These are phyloP conservation scores for Excalfactoria chinensis DNA, from an alignment of 2,113 vertebrate genomes.

Conservation along the genomic window DNA sequence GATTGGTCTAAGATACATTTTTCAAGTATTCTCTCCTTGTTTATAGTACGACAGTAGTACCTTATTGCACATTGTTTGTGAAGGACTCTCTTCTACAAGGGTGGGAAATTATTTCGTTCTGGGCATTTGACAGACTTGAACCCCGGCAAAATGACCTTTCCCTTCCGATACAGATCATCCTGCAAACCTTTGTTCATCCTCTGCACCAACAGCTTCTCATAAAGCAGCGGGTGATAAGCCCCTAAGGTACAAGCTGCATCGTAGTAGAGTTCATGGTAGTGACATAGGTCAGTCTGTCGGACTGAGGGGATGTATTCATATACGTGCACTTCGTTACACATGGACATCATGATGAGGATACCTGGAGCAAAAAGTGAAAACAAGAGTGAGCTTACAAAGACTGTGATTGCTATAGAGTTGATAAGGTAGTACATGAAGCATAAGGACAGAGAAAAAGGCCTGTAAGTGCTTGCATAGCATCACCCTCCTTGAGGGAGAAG, in stretches of 20 bases:
- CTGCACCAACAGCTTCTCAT: constrained; percentile 94
- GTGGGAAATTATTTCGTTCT: neutral
- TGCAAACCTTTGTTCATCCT: constrained; percentile 88
- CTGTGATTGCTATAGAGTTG: accelerated
- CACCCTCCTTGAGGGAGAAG: neutral
- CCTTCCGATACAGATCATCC: constrained; percentile 87
- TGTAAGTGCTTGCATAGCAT: neutral
- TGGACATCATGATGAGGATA: constrained; percentile 96
- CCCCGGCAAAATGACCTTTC: constrained; percentile 91
- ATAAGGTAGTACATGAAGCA: neutral
- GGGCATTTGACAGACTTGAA: constrained; percentile 87
- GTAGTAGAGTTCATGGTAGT: constrained; percentile 95
- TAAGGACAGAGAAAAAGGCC: neutral
- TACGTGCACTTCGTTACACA: constrained; percentile 92
- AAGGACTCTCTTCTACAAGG: constrained; percentile 40
- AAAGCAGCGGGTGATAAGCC: constrained; percentile 95
- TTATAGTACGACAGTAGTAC: constrained; percentile 78
- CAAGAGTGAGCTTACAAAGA: neutral
- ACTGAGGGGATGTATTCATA: constrained; percentile 96
- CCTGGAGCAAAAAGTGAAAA: constrained; percentile 76
- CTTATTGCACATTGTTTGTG: constrained; percentile 82
- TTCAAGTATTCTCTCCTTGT: constrained; percentile 80
- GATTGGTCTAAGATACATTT: constrained; percentile 70
- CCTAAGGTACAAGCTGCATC: constrained; percentile 95
- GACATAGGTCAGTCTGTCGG: constrained; percentile 94